phyloP scores from a whole-genome alignment of 2,113 vertebrate genomes.

The Scopus umbretta region DNA sequence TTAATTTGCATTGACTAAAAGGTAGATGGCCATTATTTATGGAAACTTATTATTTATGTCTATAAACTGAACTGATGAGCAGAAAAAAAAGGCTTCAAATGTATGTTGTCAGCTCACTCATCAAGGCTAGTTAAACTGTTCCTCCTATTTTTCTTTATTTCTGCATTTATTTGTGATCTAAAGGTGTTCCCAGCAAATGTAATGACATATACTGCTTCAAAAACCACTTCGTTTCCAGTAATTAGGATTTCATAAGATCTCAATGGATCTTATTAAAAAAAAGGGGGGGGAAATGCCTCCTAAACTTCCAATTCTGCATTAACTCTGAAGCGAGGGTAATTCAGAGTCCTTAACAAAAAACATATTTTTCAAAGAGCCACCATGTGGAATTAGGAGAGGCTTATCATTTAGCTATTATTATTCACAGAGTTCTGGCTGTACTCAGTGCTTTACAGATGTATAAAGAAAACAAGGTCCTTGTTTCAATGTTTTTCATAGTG shows the following conservation, averaged over 20 bases:
- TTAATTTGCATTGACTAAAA: neutral
- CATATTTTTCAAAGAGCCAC: conserved; percentile 4
- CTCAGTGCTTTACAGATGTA: neutral
- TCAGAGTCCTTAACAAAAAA: neutral
- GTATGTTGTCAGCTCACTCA: neutral
- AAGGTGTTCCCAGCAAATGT: neutral
- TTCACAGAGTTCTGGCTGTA: neutral
- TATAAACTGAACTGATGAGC: neutral
- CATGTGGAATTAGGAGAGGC: conserved; percentile 19
- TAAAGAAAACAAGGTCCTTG: neutral
- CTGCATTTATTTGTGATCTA: neutral
- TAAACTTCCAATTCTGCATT: neutral
- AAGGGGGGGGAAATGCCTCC: neutral
- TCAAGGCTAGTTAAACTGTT: neutral
- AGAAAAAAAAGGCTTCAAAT: neutral
- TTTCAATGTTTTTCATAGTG: neutral
- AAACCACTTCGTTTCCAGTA: neutral
- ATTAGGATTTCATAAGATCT: neutral
- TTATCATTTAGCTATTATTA: conserved; percentile 37
- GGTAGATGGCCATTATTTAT: neutral
- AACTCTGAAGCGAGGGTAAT: neutral
- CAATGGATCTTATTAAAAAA: neutral
- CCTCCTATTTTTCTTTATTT: neutral
- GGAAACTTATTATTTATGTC: neutral
- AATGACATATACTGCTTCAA: neutral